Percentiles rank a stretch among this genome's conserved stretches.
Conservation (phyloP, 2,797 vertebrate genomes). For the Sebastes goodei region DNA sequence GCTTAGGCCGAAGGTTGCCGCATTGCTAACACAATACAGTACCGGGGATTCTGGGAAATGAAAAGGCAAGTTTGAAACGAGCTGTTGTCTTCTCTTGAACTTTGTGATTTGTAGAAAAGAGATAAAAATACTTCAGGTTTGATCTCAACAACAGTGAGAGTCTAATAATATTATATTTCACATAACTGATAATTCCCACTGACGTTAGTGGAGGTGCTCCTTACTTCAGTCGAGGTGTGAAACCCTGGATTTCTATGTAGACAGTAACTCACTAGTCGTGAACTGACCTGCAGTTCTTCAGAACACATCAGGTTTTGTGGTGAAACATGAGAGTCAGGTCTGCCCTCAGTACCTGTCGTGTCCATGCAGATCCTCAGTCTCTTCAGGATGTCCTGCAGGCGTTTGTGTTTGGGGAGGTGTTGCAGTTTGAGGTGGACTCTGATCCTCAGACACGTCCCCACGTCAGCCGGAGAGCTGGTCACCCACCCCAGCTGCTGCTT, state of each 20-base stretch:
- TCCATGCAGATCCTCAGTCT: slow-evolving; percentile 55
- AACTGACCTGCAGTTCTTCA: background rate
- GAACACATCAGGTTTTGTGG: background rate
- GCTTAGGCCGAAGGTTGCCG: slow-evolving; percentile 69
- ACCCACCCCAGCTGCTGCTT: slow-evolving; percentile 82
- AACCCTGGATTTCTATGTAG: background rate
- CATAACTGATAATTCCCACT: background rate
- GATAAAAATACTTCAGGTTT: background rate
- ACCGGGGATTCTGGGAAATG: slow-evolving; percentile 21
- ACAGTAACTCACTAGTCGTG: rapidly evolving
- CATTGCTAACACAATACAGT: slow-evolving; percentile 62
- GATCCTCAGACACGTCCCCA: slow-evolving; percentile 79
- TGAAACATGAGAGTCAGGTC: background rate
- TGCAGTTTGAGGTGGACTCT: slow-evolving; percentile 64
- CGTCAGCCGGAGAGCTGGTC: slow-evolving; percentile 77
- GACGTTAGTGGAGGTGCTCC: background rate
- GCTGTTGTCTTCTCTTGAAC: background rate
- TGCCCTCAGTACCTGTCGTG: slow-evolving; percentile 16
- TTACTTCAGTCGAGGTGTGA: background rate
- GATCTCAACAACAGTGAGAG: background rate
- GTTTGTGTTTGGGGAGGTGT: slow-evolving; percentile 62
- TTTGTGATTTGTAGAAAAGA: background rate
- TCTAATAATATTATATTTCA: background rate
- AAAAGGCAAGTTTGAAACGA: background rate
- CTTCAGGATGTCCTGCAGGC: slow-evolving; percentile 51